phyloP scores from a whole-genome alignment of 2,113 vertebrate genomes.

The Gallinago media region DNA sequence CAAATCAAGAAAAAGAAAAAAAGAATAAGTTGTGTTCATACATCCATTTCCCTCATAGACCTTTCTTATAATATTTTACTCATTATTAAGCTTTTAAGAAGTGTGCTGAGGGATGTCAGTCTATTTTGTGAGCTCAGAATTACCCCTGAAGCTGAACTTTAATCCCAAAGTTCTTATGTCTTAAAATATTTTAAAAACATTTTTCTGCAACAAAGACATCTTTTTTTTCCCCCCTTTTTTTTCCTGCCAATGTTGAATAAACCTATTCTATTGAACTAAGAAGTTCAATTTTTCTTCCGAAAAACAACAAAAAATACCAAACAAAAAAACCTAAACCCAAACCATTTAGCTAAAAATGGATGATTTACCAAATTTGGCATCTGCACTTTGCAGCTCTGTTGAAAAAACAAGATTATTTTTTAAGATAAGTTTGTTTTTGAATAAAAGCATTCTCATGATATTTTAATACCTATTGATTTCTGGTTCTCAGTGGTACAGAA shows the following conservation, averaged over 20 bases:
- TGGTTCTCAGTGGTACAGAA: not conserved
- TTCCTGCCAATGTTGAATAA: not conserved
- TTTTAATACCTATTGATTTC: not conserved
- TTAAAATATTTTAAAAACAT: not conserved
- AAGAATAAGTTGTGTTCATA: not conserved
- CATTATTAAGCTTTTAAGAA: not conserved
- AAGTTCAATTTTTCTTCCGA: not conserved
- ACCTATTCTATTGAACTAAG: not conserved
- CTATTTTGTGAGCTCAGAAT: not conserved
- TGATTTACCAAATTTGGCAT: not conserved
- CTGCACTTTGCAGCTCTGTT: not conserved
- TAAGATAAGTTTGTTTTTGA: not conserved
- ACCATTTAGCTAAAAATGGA: not conserved
- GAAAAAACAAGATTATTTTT: not conserved
- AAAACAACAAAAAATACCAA: not conserved
- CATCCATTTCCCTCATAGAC: accelerated
- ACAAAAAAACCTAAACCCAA: not conserved
- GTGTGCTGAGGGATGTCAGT: not conserved
- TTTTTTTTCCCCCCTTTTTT: not conserved
- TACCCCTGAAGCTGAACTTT: not conserved
- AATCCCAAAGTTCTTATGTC: not conserved
- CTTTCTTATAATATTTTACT: not conserved
- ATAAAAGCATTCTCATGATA: not conserved
- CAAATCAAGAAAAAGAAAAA: not conserved
- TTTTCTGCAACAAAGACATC: not conserved